These are phyloP conservation scores for Galbula dea DNA, from an alignment of 2,113 vertebrate species.

Conservation along the genomic window DNA sequence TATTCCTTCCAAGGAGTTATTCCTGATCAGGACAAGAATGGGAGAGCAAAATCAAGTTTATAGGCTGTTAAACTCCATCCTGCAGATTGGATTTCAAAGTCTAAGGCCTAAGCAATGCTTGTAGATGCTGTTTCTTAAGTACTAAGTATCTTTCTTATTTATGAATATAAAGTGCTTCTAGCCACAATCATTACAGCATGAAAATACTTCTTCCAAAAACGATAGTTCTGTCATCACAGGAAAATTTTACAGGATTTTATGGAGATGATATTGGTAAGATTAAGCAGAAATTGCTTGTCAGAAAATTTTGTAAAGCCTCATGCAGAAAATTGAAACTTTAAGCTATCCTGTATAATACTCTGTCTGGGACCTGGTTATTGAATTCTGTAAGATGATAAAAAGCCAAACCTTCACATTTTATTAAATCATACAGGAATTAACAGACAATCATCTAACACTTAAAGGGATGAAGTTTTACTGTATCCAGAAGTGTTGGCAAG, in stretches of 20 bases:
- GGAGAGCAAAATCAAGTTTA: neutral
- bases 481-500: neutral
- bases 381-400: neutral
- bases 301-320: neutral
- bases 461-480: neutral
- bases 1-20: neutral
- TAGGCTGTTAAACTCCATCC: neutral
- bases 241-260: neutral
- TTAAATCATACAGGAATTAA: conserved; percentile 17
- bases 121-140: neutral
- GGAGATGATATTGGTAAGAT: neutral
- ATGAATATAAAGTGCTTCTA: neutral
- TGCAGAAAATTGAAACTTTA: conserved; percentile 5
- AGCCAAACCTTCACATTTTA: neutral
- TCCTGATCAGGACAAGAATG: neutral
- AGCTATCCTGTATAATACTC: neutral
- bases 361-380: conserved; percentile 17
- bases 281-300: neutral
- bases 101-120: neutral
- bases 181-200: neutral
- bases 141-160: neutral
- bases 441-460: neutral
- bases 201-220: neutral
- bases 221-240: neutral
- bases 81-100: neutral